A percentile compares a stretch with the other conserved stretches of the same genome.
Evolutionary conservation across 92 coral and sea anemone species (phyloP).

Genomic region (Plumapathes pennacea): DNA sequence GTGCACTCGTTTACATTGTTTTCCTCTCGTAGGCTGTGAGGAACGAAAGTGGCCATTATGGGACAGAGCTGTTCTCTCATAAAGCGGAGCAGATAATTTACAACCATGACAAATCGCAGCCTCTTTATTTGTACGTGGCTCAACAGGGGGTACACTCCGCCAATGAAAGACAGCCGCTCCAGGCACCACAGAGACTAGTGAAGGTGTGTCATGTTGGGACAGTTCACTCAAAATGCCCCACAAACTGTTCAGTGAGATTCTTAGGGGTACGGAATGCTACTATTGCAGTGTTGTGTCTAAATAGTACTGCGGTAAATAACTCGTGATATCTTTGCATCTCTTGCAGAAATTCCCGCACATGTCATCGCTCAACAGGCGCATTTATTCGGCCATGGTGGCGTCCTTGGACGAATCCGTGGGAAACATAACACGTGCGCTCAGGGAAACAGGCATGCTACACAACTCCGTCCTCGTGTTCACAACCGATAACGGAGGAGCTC

Average conservation of each 20-base stretch:
- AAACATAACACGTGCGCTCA: slow-evolving; percentile 76
- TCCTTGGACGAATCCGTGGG: slow-evolving; percentile 90
- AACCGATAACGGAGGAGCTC: slow-evolving; percentile 98
- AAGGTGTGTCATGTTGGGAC: slow-evolving; percentile 43
- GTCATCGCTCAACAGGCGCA: slow-evolving; percentile 50
- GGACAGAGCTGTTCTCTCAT: slow-evolving; percentile 85
- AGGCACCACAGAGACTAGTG: slow-evolving; percentile 80
- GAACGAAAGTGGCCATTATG: slow-evolving; percentile 87
- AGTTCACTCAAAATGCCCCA: no score
- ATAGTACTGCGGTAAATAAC: not conserved
- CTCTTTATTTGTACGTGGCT: slow-evolving; percentile 87
- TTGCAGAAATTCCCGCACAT: slow-evolving; percentile 73
- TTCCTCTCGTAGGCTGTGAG: slow-evolving; percentile 51
- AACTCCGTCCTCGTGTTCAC: slow-evolving; percentile 91
- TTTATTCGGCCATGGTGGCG: slow-evolving; percentile 90
- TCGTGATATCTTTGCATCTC: not conserved
- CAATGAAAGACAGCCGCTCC: slow-evolving; percentile 72
- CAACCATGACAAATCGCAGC: slow-evolving; percentile 72
- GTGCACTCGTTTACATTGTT: not conserved
- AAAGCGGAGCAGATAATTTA: slow-evolving; percentile 80
- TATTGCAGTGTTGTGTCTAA: not conserved
- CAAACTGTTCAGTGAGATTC: not conserved
- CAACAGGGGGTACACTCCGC: slow-evolving; percentile 97
- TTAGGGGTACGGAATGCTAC: not conserved
- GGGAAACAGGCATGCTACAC: slow-evolving; percentile 69